Evolutionary conservation across 1,140 invertebrate genomes (phyloP), one percentile per base, ranked within the genome.

Genomic region (Hesperophylax magnus): DNA sequence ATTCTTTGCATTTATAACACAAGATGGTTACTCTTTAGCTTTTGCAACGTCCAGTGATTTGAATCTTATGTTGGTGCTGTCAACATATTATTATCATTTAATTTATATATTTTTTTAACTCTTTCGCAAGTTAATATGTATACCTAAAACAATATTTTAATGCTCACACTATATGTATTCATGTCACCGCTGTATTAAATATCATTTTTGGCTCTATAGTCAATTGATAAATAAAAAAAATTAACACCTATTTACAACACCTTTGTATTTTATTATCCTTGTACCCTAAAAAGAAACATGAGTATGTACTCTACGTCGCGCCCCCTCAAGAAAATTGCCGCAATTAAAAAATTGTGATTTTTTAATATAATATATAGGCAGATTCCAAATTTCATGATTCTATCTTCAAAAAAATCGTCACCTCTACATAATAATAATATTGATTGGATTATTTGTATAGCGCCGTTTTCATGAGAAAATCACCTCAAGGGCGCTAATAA

Each of bases 101-200:
- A 72, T 72, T 72, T 72, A 72, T 72, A 27, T 67, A 67, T 67
- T 31, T 65, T 72, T 72, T 72, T 72, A 53, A 72, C 69, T 54
- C 69, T 31, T 20, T 72, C 69, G 27, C 69, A 72, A 72, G 20
- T 27, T 67, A 67, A 22, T 61, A 20, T 9, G 58, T 18, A 65
- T 31, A 39, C 18, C 14, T 65, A 54, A 17, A 8, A 52, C 22
- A 52, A 54, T 56, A 72, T 72, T 72, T 72, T 72, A 54, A 72
- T 27, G 47, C 69, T 72, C 69, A 54, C 69, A 69, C 63, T 39
- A 69, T 69, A 65, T 65, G 17, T 27, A 67, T 65, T 67, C 27
- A 69, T 52, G 34, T 69, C 65, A 69, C 65, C n/a, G 65, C 65
- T 69, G 18, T 69, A 39, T 69, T 20, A 47, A 39, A 34, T 39